Evolutionary conservation across 2,113 vertebrate species (phyloP), one percentile per base, ranked within the genome.

Genomic region (Pelecanoides urinatrix): DNA sequence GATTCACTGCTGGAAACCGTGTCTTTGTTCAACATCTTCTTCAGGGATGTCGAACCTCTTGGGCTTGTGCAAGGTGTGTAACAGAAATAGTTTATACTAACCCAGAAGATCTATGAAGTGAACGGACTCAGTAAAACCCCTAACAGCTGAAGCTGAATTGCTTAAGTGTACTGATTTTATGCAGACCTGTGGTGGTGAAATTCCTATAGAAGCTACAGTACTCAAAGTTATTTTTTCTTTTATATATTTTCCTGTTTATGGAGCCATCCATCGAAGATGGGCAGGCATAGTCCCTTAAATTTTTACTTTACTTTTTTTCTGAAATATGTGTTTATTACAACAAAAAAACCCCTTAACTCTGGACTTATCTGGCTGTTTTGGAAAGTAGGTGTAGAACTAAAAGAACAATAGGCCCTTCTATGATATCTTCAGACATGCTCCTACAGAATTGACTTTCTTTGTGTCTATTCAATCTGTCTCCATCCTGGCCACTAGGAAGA

Each of bases 31-130:
- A 1, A 47, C 17, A 32, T 75, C 56, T 55, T 61, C 72, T 78
- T 45, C 29, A 70, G 36, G 27, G 36, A 58, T 25, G 17, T 42
- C 0, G 0, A 61, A 87, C 36, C 40, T 65, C 61, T 26, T n/a
- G 11, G 16, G 19, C 13, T 75, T 0, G 0, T 45, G 16, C 13
- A 72, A 87, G 14, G 17, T 16, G 32, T n/a, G 2, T 38, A 71
- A 86, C n/a, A 77, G 22, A 91, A 93, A 53, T 8, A 65, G 26
- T 58, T 89, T 59, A 59, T 27, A 49, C 23, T 58, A 78, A 90
- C 30, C 30, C 59, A 93, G 16, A 93, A 65, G n/a, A 81, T 76
- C 63, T 90, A 76, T 2, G 7, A 88, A 77, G n/a, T 30, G 17
- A 86, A 68, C 13, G 19, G 65, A 67, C 26, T 55, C 34, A 36